Evolutionary conservation across 2,888 invertebrate genomes (phyloP), one percentile per base, ranked within the genome.

Genomic region (Tetragnatha montana): DNA sequence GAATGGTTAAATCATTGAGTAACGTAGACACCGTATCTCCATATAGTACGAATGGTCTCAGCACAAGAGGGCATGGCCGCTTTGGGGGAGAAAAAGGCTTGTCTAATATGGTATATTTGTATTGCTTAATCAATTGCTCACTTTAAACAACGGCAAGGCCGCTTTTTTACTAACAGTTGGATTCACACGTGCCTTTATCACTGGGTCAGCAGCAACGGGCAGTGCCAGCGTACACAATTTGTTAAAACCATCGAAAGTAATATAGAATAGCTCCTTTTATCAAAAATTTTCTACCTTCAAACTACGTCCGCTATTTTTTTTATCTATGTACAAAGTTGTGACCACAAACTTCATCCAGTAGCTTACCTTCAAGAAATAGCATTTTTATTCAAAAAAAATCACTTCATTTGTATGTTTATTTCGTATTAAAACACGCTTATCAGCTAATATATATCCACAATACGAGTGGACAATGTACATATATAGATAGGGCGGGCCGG

Each of bases 371-470:
- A 90, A 90, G 90, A 90, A 90, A 90, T 90, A 90, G 83, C 87
- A 85, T 83, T 87, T 86, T 83, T 79, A 75, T 87, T 79, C 90
- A 83, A 87, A 90, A 87, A 87, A 90, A 86, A 90, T 90, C 86
- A 82, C 85, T 78, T 80, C 74, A 87, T 82, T 89, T 89, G 86
- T 86, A 85, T 88, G 83, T 88, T 60, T 75, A 80, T 80, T 88
- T 88, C 86, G 80, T 90, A 90, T 90, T 90, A 90, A 90, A 90
- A 90, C 90, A 90, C 90, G 89, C 83, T 90, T 82, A 87, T 87
- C 83, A 84, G 90, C 90, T 90, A 90, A 90, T 90, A 90, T 90
- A 90, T 85, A 79, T 80, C 79, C 90, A 87, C 79, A 49, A 73
- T 80, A 84, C 70, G 14, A 83, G 87, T 90, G 90, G 87, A 90